Evolutionary conservation across 2,113 vertebrate genomes (phyloP).

Genomic region (Blennius ocellaris): DNA sequence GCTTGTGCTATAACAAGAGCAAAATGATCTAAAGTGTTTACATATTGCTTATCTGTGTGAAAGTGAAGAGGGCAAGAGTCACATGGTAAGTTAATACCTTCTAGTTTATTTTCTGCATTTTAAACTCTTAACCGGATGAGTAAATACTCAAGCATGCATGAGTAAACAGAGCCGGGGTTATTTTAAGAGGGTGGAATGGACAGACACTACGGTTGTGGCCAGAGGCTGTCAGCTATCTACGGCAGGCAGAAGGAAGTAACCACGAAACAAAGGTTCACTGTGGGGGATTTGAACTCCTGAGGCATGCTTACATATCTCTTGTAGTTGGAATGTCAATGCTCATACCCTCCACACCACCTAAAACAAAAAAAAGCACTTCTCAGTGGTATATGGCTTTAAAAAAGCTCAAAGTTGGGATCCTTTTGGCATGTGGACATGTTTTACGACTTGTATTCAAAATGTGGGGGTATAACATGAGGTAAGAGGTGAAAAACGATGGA

Average conservation of each 20-base stretch:
- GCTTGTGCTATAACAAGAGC: not conserved
- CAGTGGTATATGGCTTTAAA: too few relatives aligned
- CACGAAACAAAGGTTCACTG: not conserved
- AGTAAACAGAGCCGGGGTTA: slow-evolving; percentile 39
- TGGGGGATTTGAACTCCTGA: not conserved
- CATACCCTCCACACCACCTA: not conserved
- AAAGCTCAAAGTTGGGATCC: not conserved
- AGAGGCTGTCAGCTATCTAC: slow-evolving; percentile 17
- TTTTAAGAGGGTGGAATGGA: slow-evolving; percentile 26
- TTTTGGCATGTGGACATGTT: not conserved
- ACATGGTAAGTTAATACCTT: slow-evolving; percentile 6
- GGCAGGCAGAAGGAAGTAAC: not conserved
- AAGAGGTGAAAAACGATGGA: not conserved
- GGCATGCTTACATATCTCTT: not conserved
- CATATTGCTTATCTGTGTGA: slow-evolving; percentile 1
- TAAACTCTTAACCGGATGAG: slow-evolving; percentile 19
- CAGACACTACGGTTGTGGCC: slow-evolving; percentile 23
- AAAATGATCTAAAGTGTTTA: slow-evolving; percentile 3
- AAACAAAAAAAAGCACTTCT: not conserved
- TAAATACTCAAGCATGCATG: slow-evolving; percentile 32
- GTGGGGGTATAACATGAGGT: too few relatives aligned
- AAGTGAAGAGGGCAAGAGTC: slow-evolving; percentile 1
- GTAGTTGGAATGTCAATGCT: not conserved
- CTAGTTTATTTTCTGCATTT: not conserved
- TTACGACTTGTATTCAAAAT: not conserved